Evolutionary conservation across 2,113 vertebrate species (phyloP).

Genomic region (Salvelinus alpinus): DNA sequence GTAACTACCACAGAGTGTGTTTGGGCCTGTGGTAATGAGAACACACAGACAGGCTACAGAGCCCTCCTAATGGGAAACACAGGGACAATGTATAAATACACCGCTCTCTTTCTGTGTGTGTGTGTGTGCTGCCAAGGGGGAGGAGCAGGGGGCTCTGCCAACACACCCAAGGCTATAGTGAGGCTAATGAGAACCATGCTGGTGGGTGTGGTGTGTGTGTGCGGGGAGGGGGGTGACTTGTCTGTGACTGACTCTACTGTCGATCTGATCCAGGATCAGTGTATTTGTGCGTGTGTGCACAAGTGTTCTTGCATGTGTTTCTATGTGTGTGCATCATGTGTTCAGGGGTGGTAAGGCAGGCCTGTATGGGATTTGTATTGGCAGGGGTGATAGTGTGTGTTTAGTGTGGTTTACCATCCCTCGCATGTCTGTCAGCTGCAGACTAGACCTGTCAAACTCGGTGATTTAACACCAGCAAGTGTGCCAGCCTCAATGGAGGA

Average conservation of each 20-base stretch:
- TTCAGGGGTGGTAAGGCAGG: too few relatives aligned
- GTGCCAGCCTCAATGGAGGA: slow-evolving; percentile 7
- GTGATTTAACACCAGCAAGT: slow-evolving; percentile 15
- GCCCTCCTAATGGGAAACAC: slow-evolving; percentile 60
- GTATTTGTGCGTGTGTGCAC: too few relatives aligned
- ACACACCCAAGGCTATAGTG: slow-evolving; percentile 38
- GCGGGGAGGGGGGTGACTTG: too few relatives aligned
- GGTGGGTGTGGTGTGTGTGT: too few relatives aligned
- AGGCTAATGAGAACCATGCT: slow-evolving; percentile 57
- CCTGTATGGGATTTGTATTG: too few relatives aligned
- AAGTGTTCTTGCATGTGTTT: too few relatives aligned
- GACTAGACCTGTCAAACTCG: slow-evolving; percentile 5
- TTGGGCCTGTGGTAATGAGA: slow-evolving; percentile 15
- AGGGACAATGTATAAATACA: slow-evolving; percentile 59
- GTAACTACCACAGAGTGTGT: slow-evolving; percentile 2
- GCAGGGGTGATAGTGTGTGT: neutral
- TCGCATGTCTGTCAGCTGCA: neutral
- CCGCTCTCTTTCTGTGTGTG: slow-evolving; percentile 13
- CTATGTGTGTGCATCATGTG: too few relatives aligned
- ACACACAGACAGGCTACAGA: slow-evolving; percentile 30
- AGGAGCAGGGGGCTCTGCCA: slow-evolving; percentile 39
- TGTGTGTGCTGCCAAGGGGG: slow-evolving; percentile 38
- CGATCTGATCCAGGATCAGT: too few relatives aligned
- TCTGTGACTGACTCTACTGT: too few relatives aligned
- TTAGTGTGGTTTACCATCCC: slow-evolving; percentile 9